Evolutionary conservation across 2,888 invertebrate genomes (phyloP).

Genomic region (Apeira syringaria): DNA sequence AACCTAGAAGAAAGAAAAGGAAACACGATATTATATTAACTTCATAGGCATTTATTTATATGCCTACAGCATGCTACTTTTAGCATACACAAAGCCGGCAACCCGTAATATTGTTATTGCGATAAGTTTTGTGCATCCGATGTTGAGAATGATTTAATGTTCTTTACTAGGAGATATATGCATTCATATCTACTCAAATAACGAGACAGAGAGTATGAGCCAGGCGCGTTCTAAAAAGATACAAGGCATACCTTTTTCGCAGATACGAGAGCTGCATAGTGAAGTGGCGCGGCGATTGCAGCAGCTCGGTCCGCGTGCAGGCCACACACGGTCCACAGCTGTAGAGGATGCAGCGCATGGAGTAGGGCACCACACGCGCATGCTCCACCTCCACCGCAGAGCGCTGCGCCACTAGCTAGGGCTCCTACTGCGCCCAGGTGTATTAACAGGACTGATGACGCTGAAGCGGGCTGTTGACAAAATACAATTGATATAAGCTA

Average conservation of each 20-base stretch:
- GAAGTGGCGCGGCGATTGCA: constrained; percentile 91
- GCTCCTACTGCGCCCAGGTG: constrained; percentile 89
- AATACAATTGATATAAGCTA: too few relatives aligned
- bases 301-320: constrained; percentile 91
- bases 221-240: too few relatives aligned
- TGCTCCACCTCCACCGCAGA: constrained; percentile 86
- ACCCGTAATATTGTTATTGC: too few relatives aligned
- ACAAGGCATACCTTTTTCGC: constrained; percentile 84
- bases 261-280: constrained; percentile 90
- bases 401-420: constrained; percentile 86
- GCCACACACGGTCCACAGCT: constrained; percentile 91
- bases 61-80: too few relatives aligned
- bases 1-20: constrained; percentile 69
- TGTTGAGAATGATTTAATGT: too few relatives aligned
- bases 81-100: too few relatives aligned
- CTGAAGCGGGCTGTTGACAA: constrained; percentile 81
- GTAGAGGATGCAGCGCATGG: constrained; percentile 88
- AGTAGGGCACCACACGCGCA: constrained; percentile 88
- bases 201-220: too few relatives aligned
- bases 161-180: too few relatives aligned
- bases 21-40: too few relatives aligned
- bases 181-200: too few relatives aligned
- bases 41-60: too few relatives aligned
- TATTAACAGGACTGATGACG: constrained; percentile 88
- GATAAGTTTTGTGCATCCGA: too few relatives aligned